phyloP scores from a whole-genome alignment of 2,113 vertebrate genomes.

The Bubo blakistoni region DNA sequence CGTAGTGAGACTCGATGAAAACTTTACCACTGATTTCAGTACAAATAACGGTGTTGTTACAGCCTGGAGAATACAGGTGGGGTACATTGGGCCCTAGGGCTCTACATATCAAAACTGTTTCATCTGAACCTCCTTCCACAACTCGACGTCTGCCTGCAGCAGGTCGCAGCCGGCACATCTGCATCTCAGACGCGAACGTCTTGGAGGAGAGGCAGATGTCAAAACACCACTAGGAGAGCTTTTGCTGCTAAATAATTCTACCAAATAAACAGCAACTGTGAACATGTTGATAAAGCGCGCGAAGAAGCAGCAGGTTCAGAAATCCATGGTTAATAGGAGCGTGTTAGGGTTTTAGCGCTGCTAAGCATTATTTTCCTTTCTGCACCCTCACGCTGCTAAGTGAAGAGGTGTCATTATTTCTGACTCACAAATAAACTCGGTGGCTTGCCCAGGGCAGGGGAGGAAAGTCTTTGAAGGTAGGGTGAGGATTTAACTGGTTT shows the following conservation, averaged over 20 bases:
- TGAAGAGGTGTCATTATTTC: not conserved
- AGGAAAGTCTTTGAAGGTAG: not conserved
- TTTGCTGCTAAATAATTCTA: not conserved
- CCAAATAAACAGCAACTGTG: not conserved
- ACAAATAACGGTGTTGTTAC: not conserved
- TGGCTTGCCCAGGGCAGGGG: not conserved
- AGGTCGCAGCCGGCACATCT: not conserved
- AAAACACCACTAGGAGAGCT: not conserved
- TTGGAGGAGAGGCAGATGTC: not conserved
- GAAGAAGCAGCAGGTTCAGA: not conserved
- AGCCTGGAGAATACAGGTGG: not conserved
- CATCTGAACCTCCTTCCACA: not conserved
- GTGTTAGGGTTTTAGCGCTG: not conserved
- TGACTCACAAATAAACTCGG: not conserved
- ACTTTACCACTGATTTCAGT: not conserved
- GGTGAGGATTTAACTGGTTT: not conserved
- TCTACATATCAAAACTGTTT: not conserved
- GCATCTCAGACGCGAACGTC: not conserved
- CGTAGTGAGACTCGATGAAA: not conserved
- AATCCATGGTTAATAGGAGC: not conserved
- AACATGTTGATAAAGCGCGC: fast-evolving
- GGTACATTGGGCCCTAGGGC: not conserved
- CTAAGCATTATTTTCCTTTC: not conserved
- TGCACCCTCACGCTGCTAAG: not conserved
- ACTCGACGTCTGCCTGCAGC: not conserved